Percentiles rank a stretch among this genome's conserved stretches.
Evolutionary conservation across 2,113 vertebrate genomes (phyloP).

Genomic region (Carettochelys insculpta): DNA sequence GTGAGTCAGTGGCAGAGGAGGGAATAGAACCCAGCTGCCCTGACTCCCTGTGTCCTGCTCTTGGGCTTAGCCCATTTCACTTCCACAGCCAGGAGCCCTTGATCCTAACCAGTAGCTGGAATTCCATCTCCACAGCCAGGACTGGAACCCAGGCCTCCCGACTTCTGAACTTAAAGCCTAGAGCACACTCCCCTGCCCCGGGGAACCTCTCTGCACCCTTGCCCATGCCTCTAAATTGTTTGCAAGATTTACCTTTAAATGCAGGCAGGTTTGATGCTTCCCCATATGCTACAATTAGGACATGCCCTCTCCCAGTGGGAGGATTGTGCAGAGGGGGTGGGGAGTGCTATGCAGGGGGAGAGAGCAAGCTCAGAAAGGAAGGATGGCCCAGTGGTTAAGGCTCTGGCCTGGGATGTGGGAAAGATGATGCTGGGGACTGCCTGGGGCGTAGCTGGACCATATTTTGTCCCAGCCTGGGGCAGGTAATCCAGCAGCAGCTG

Average conservation of each 20-base stretch:
- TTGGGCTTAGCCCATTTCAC: too few relatives aligned
- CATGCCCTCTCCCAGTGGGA: too few relatives aligned
- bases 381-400: too few relatives aligned
- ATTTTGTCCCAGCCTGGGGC: too few relatives aligned
- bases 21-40: not conserved
- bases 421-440: too few relatives aligned
- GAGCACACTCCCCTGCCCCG: not conserved
- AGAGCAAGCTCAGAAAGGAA: too few relatives aligned
- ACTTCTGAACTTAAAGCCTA: not conserved
- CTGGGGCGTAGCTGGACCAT: too few relatives aligned
- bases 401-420: too few relatives aligned
- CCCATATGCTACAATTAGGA: not conserved
- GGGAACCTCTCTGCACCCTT: not conserved
- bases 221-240: not conserved
- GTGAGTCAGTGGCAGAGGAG: not conserved
- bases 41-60: not conserved
- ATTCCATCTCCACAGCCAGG: not conserved
- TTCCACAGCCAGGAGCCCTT: not conserved
- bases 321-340: too few relatives aligned
- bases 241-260: not conserved
- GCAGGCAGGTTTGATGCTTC: not conserved
- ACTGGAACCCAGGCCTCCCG: not conserved
- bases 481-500: too few relatives aligned
- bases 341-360: too few relatives aligned
- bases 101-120: not conserved